Percentiles rank a stretch among this genome's conserved stretches.
Conservation (phyloP, 2,113 vertebrate species). For the Anseranas semipalmata region DNA sequence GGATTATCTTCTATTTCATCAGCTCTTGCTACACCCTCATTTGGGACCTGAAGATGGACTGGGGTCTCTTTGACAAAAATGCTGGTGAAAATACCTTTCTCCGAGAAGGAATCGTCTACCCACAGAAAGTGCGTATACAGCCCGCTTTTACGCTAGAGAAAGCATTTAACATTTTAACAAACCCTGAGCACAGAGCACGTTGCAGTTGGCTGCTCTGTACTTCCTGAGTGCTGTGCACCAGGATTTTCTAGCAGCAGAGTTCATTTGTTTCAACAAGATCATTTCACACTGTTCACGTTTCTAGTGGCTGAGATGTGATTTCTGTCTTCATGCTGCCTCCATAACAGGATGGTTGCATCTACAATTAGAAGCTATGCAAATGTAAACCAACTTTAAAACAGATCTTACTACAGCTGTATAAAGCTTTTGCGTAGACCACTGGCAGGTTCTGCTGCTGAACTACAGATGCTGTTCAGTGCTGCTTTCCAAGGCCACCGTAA, state of each 20-base stretch:
- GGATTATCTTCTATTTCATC: constrained; percentile 89
- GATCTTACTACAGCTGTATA: neutral
- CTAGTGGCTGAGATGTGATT: neutral
- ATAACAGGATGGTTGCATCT: neutral
- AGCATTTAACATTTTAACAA: neutral
- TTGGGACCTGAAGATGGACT: constrained; percentile 99
- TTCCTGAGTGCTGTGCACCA: neutral
- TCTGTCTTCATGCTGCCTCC: neutral
- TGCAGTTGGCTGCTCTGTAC: neutral
- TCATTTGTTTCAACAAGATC: neutral
- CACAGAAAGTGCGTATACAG: constrained; percentile 88
- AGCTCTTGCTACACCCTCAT: constrained; percentile 97
- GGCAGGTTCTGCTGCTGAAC: neutral
- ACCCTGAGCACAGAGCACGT: neutral
- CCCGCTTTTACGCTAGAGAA: neutral
- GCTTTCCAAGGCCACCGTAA: neutral
- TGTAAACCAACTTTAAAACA: neutral
- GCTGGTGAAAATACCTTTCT: constrained; percentile 98
- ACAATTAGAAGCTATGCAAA: neutral
- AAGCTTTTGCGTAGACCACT: neutral
- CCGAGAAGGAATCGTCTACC: constrained; percentile 97
- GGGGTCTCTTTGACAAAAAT: constrained; percentile 96
- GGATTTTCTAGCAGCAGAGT: neutral
- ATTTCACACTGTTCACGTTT: rapidly evolving
- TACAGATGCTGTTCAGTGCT: neutral